Conservation (phyloP, 2,888 invertebrate species). For the Sacculina carcini region DNA sequence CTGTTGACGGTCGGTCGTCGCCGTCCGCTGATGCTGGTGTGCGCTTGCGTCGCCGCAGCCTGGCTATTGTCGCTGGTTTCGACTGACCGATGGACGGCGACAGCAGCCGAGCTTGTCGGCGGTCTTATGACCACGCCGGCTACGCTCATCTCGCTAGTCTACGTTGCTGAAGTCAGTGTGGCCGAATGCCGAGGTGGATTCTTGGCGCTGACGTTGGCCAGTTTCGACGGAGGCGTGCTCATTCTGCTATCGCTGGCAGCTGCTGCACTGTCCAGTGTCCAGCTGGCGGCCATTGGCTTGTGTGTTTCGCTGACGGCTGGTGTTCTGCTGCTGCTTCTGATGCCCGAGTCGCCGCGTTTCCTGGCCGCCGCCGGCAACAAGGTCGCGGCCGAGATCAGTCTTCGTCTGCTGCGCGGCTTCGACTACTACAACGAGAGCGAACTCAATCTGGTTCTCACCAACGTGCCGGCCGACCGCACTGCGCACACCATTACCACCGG, state of each 20-base stretch:
- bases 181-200: not conserved
- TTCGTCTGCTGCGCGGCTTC: not conserved
- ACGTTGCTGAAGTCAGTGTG: not conserved
- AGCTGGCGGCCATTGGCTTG: conserved; percentile 11
- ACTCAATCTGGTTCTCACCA: not conserved
- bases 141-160: not conserved
- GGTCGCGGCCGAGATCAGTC: not conserved
- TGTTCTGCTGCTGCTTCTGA: conserved; percentile 10
- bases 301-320: conserved; percentile 9
- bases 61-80: not conserved
- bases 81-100: not conserved
- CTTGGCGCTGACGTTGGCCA: not conserved
- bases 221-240: conserved; percentile 9
- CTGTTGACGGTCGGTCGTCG: not conserved
- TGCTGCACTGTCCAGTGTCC: conserved; percentile 9
- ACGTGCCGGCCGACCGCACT: not conserved
- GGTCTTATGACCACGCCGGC: not conserved
- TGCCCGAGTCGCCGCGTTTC: conserved; percentile 13
- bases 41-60: not conserved
- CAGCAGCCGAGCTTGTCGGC: not conserved
- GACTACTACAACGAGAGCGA: conserved; percentile 2
- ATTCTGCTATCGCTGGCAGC: conserved; percentile 11
- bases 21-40: not conserved
- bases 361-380: conserved; percentile 5
- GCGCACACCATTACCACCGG: too few species aligned